Evolutionary conservation across 2,113 vertebrate genomes (phyloP), one percentile per base, ranked within the genome.

Genomic region (Mungos mungo): DNA sequence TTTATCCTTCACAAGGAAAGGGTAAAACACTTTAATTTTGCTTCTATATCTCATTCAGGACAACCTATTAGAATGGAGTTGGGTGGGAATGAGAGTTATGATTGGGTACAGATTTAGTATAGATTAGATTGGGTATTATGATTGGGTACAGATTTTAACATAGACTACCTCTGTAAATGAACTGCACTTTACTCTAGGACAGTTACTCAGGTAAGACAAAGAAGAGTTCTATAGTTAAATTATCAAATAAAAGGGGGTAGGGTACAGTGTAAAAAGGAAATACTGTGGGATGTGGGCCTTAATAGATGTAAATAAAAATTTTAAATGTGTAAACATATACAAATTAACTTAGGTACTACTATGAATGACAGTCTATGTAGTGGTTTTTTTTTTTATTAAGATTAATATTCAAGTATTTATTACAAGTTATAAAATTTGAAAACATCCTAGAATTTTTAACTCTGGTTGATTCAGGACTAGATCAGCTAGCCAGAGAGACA

Each of bases 401-500:
- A 96, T 69, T 95, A 80, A 96, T 50, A 18, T 93, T 95, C 16
- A 97, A 82, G 95, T 93, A 88, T 88, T 84, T 81, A 84, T 80
- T 77, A 88, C 0, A 95, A 87, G n/a, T 68, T 65, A 88, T 38
- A 79, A 84, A 93, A 90, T 25, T 68, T 45, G 2, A 88, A 96
- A 83, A 72, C 68, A 50, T 93, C 41, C 89, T 96, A 11, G 45
- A 74, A 90, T 79, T 91, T 1, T 96, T 83, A 80, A 79, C 16
- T 74, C 27, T 57, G 63, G 33, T 74, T 79, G 29, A 88, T 35
- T 72, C 31, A 80, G 35, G 6, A 5, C 31, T 45, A 41, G 25
- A 92, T 3, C 8, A 96, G 15, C 5, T 57, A 6, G 85, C 54
- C 63, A 1, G 69, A 84, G 15, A 35, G 29, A 74, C 11, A 92